Evolutionary conservation across 2,888 invertebrate genomes (phyloP), one percentile per base, ranked within the genome.

Genomic region (Noctua janthina): DNA sequence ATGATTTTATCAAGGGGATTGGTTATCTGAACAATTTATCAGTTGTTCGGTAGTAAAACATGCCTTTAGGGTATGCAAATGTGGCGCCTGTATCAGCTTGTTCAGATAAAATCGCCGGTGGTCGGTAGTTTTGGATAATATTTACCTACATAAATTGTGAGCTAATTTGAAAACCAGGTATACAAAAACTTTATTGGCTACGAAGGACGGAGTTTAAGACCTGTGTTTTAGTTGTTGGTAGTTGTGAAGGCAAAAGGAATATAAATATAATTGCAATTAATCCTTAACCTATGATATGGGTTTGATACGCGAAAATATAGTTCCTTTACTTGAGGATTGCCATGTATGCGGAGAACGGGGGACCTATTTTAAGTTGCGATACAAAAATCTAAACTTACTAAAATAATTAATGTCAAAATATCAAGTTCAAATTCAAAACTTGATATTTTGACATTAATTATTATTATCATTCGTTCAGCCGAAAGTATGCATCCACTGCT

Each of bases 1-100:
- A 85, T 87, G 87, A 85, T 87, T 64, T 70, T 85, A 87, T 84
- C 84, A 54, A 86, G 70, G 59, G 84, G 59, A 73, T 84, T 78
- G 39, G 54, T 67, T 84, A 87, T 87, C 84, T 11, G 15, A 67
- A 49, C 73, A 75, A 87, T 87, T 78, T 56, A 87, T 85, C 84
- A 49, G 78, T 76, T 67, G 69, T 87, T 66, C 35, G 51, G 66
- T 69, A 29, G 51, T 86, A 64, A 82, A 77, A 83, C 68, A 68
- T 64, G 75, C 75, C 87, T 78, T 78, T 23, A 56, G 84, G 84
- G 67, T 70, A 83, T 83, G 73, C 35, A 78, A 75, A 78, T 85
- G 35, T 64, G 23, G 54, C 23, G 66, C 51, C 51, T 56, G 74
- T 74, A 78, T 82, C 68, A 54, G 59, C 15, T 69, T 64, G 62